Percentiles rank a stretch among this genome's conserved stretches.
phyloP scores from a whole-genome alignment of 1,140 invertebrate genomes.

The Papilio polyxenes region DNA sequence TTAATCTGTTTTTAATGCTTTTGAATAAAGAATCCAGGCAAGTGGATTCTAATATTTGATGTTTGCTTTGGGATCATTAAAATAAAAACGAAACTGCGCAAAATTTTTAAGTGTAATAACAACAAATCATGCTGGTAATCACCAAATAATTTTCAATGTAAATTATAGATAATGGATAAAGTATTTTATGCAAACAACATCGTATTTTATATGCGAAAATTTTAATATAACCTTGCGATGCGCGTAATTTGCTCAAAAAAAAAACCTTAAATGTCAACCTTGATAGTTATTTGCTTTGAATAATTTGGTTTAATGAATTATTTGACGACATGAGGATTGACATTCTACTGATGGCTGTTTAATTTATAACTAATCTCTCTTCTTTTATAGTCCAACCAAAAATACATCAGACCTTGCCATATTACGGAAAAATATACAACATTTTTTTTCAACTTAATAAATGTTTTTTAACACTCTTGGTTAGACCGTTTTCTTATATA shows the following conservation, averaged over 20 bases:
- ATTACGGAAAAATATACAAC: too few relatives aligned
- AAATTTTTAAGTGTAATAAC: background rate
- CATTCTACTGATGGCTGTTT: background rate
- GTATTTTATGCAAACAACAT: background rate
- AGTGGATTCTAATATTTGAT: background rate
- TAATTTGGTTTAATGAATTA: conserved; percentile 21
- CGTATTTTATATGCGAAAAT: conserved; percentile 20
- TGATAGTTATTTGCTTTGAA: conserved; percentile 21
- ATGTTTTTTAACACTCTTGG: too few relatives aligned
- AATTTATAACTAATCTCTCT: background rate
- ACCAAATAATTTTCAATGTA: background rate
- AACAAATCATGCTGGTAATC: conserved; percentile 10
- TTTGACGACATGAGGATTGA: background rate
- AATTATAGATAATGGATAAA: conserved; percentile 21
- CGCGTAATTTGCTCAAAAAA: conserved; percentile 12
- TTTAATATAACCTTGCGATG: conserved; percentile 1
- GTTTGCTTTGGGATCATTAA: background rate
- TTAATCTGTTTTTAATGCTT: too few relatives aligned
- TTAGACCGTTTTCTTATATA: too few relatives aligned
- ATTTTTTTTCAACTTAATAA: too few relatives aligned
- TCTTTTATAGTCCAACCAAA: background rate
- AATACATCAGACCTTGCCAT: too few relatives aligned
- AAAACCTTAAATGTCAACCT: conserved; percentile 27
- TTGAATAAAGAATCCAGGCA: too few relatives aligned
- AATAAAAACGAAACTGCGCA: background rate